These are phyloP conservation scores for Ailurus styani DNA, from an alignment of 2,113 vertebrate genomes.

Conservation along the genomic window DNA sequence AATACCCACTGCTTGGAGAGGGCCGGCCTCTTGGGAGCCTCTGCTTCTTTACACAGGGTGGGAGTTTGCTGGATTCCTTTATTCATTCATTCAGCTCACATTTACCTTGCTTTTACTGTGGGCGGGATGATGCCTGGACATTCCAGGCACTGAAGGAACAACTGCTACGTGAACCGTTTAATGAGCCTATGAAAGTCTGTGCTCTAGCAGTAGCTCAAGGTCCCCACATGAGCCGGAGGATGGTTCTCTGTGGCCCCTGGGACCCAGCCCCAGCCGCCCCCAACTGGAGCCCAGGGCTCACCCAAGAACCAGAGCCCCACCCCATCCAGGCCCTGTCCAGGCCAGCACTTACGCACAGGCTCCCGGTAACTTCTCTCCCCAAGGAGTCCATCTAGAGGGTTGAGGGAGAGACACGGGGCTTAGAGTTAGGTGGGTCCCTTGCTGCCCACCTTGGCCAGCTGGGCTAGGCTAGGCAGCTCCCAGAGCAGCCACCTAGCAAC, in stretches of 20 bases:
- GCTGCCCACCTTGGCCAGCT: not conserved
- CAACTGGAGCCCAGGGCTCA: not conserved
- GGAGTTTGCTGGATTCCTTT: not conserved
- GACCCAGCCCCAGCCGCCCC: not conserved
- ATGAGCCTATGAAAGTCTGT: not conserved
- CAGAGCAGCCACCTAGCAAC: not conserved
- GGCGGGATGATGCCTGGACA: not conserved
- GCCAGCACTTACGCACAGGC: conserved; percentile 78
- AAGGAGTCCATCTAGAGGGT: conserved; percentile 74
- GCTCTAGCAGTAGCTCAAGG: not conserved
- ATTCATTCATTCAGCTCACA: not conserved
- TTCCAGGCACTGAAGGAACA: not conserved
- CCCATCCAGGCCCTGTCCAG: not conserved
- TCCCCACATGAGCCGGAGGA: not conserved
- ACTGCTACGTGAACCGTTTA: not conserved
- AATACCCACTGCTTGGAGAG: not conserved
- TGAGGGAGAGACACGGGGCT: not conserved
- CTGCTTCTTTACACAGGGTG: not conserved
- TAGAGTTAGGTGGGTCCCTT: not conserved
- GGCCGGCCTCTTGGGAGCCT: not conserved
- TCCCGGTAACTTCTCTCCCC: conserved; percentile 81
- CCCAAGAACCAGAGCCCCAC: not conserved
- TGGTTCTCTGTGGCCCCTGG: not conserved
- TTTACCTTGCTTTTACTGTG: not conserved
- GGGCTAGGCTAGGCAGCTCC: not conserved